phyloP scores from a whole-genome alignment of 2,888 invertebrate species.

The Prenolepis imparis region DNA sequence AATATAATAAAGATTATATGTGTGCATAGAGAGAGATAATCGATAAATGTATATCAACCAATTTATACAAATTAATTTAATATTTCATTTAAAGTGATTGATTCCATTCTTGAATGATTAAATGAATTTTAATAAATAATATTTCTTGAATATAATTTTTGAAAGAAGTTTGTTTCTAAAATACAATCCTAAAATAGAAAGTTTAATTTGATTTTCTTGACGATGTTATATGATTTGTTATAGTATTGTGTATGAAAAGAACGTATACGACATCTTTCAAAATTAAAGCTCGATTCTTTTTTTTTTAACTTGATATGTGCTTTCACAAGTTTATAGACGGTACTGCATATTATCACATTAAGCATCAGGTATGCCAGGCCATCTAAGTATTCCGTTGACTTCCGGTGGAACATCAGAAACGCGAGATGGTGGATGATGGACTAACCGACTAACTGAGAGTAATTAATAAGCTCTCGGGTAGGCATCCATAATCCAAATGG shows the following conservation, averaged over 20 bases:
- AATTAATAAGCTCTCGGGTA: conserved; percentile 67
- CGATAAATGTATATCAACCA: background rate
- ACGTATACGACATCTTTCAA: background rate
- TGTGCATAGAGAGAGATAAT: background rate
- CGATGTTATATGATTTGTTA: background rate
- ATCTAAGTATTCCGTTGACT: conserved; percentile 49
- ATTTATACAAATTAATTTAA: background rate
- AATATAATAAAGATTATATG: background rate
- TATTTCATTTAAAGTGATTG: background rate
- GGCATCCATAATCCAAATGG: conserved; percentile 69
- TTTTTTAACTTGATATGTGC: background rate
- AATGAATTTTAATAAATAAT: background rate
- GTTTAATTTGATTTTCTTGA: background rate
- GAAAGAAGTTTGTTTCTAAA: background rate
- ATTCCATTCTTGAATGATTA: background rate
- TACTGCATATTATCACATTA: background rate
- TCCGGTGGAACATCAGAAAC: conserved; percentile 51
- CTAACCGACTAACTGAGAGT: conserved; percentile 62
- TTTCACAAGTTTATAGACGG: background rate
- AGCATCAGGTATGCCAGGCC: conserved; percentile 12
- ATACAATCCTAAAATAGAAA: background rate
- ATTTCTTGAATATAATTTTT: background rate
- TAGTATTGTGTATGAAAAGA: background rate
- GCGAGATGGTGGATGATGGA: conserved; percentile 55
- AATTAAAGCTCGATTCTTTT: background rate